phyloP scores from a whole-genome alignment of 2,113 vertebrate species.

The Lutjanus erythropterus region DNA sequence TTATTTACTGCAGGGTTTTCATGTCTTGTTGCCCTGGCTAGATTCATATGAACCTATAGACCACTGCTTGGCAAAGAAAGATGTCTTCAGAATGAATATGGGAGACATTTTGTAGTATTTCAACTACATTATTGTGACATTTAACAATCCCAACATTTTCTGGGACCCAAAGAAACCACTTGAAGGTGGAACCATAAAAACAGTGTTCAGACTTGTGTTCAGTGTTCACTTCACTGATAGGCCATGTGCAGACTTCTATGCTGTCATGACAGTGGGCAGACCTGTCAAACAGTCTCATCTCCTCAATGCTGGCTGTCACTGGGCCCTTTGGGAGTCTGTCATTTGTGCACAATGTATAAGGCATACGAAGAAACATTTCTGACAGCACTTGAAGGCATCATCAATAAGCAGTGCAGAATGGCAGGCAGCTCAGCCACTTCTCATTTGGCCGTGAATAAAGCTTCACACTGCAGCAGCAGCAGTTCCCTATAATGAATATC shows the following conservation, averaged over 20 bases:
- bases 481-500: constrained; percentile 25
- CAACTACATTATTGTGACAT: neutral
- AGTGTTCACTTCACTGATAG: neutral
- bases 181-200: neutral
- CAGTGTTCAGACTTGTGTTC: neutral
- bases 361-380: neutral
- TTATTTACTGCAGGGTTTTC: neutral
- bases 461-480: constrained; percentile 3
- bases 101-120: neutral
- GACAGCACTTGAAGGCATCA: neutral
- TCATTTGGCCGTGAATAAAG: neutral
- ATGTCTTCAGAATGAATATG: neutral
- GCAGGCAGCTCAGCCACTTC: constrained; percentile 1
- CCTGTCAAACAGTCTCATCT: neutral
- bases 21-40: neutral
- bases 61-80: neutral
- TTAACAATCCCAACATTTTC: neutral
- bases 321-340: neutral
- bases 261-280: neutral
- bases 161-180: no score
- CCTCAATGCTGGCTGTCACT: neutral
- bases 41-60: neutral
- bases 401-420: constrained; percentile 13
- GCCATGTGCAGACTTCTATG: neutral
- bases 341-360: neutral